Conservation (phyloP, 2,888 invertebrate genomes). For the Dryobota labecula region DNA sequence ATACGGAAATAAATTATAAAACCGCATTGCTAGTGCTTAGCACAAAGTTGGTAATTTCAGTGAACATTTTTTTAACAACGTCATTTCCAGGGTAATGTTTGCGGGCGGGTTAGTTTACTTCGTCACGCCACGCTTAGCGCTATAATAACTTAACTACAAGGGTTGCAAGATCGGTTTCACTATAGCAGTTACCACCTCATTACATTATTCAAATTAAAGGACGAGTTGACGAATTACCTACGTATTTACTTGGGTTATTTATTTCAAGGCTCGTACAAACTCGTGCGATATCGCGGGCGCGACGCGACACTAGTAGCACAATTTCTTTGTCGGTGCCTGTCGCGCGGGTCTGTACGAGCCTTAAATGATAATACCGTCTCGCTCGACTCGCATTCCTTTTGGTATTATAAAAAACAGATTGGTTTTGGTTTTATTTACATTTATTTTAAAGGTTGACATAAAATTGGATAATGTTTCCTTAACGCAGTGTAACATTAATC, state of each 20-base stretch:
- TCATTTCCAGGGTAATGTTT: conserved; percentile 48
- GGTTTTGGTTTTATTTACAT: background rate
- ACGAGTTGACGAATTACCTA: no score
- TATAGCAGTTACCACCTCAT: conserved; percentile 49
- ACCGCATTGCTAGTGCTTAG: conserved; percentile 19
- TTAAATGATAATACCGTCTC: background rate
- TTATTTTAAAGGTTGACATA: conserved; percentile 45
- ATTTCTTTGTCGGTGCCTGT: no score
- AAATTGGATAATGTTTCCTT: conserved; percentile 36
- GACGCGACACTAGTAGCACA: no score
- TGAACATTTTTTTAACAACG: conserved; percentile 26
- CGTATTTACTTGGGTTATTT: no score
- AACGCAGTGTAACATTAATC: conserved; percentile 53
- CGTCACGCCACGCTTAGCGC: conserved; percentile 59
- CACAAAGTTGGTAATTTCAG: conserved; percentile 1
- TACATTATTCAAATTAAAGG: conserved; percentile 31
- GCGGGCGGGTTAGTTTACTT: conserved; percentile 51
- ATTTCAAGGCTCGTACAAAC: no score
- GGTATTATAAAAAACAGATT: background rate
- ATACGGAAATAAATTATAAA: conserved; percentile 15
- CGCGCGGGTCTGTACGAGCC: no score
- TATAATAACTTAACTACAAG: conserved; percentile 61
- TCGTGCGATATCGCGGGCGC: no score
- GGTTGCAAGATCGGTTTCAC: conserved; percentile 44
- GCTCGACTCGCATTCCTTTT: background rate